phyloP scores from a whole-genome alignment of 2,113 vertebrate species.

The Malurus cyaneus region DNA sequence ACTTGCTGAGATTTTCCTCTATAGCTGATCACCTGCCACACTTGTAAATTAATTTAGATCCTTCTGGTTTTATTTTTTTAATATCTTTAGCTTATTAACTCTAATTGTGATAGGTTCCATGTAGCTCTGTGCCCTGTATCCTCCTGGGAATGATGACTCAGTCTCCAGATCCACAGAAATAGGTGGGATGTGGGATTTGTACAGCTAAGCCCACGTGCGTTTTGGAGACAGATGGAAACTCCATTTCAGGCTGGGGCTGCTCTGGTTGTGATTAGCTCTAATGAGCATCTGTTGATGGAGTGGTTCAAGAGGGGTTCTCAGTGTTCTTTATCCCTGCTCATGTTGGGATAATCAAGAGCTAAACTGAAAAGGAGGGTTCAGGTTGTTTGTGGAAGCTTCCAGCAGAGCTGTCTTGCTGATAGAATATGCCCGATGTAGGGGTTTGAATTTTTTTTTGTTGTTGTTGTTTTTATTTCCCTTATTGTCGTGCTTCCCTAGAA shows the following conservation, averaged over 20 bases:
- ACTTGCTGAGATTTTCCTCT: background rate
- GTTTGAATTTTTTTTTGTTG: background rate
- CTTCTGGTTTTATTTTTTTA: background rate
- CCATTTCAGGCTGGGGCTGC: conserved; percentile 13
- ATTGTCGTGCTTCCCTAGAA: accelerated
- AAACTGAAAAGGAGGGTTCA: background rate
- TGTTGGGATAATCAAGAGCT: background rate
- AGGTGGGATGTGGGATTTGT: conserved; percentile 46
- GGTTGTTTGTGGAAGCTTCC: background rate
- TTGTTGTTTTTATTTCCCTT: background rate
- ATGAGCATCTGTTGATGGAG: conserved; percentile 64
- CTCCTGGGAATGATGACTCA: background rate
- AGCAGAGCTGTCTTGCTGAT: background rate
- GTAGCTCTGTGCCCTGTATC: background rate
- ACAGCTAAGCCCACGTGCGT: background rate
- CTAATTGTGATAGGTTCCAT: background rate
- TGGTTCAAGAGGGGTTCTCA: background rate
- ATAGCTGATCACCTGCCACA: background rate
- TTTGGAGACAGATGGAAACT: conserved; percentile 50
- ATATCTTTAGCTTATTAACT: background rate
- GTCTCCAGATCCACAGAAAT: background rate
- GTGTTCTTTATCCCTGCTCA: background rate
- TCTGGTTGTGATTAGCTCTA: conserved; percentile 16
- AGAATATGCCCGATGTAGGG: background rate
- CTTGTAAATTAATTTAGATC: background rate